Base-by-base conservation (phyloP, 1,140 invertebrate species). In the Wasmannia auropunctata region DNA sequence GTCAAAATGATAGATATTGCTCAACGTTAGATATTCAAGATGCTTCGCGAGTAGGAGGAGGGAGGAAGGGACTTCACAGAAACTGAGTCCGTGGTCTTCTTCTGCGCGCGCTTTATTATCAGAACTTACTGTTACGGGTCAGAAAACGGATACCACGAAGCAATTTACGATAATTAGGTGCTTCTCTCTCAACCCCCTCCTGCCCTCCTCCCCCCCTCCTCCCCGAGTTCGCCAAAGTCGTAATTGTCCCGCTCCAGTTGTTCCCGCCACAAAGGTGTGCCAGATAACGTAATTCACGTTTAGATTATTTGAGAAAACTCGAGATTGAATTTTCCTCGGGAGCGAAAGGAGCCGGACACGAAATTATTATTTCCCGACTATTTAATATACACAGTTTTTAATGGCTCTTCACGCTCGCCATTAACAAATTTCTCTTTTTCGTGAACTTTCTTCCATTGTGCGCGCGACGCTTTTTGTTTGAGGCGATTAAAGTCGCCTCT, bases 81-180 rank as follows among this genome's bases (percentile, higher is more conserved):
- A n/a, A 62, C 25, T 46, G 22, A 72, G 28, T 62, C 11, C 34
- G 58, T 40, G 43, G 43, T 28, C 63, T 70, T 3, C 56, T 46
- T 14, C 11, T 16, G 5, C 46, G 62, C 37, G 37, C 37, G 11
- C 37, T 83, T 83, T 83, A 83, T 83, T 74, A 83, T 83, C 67
- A 60, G 56, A 81, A 83, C 37, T 83, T 58, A 72, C 37, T 51
- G 79, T 58, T 74, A 83, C 79, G 79, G 67, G 37, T 62, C 51
- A 43, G 79, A 72, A 74, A 74, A 56, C 37, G 67, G 79, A 74
- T 83, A 83, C 79, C 79, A 37, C 79, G 65, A 81, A 74, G 51
- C 65, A 83, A 83, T 83, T 83, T 83, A 83, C 49, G 67, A 83
- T 83, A 83, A 83, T 74, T 83, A 83, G 79, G 19, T 65, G 54